A percentile compares a stretch with the other conserved stretches of the same genome.
These are phyloP conservation scores for Dromas ardeola DNA, from an alignment of 2,113 vertebrate genomes.

Conservation along the genomic window DNA sequence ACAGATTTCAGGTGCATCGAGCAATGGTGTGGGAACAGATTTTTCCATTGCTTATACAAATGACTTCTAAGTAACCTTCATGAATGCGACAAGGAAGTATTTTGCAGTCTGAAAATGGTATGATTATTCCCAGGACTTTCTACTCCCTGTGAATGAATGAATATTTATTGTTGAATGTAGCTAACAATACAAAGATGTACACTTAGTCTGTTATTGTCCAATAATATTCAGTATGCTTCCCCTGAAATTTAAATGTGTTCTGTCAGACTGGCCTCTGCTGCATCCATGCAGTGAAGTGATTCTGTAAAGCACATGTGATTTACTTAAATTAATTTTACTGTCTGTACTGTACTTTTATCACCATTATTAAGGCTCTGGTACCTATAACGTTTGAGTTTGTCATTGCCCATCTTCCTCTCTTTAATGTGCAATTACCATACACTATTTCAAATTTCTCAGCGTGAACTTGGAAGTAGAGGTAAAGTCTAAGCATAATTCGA, in stretches of 20 bases:
- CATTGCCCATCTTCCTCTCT: background rate
- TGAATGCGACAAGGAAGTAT: rapidly evolving
- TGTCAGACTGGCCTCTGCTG: background rate
- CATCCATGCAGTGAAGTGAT: background rate
- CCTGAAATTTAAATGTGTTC: background rate
- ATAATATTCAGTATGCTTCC: rapidly evolving
- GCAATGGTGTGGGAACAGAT: rapidly evolving
- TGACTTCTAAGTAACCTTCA: background rate
- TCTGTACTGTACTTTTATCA: background rate
- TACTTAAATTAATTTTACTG: background rate
- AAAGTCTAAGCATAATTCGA: background rate
- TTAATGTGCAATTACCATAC: background rate
- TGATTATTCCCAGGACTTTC: background rate
- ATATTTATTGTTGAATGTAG: background rate
- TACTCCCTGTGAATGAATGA: background rate
- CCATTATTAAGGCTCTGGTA: background rate
- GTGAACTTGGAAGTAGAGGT: background rate
- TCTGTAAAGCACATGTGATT: background rate
- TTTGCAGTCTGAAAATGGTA: background rate
- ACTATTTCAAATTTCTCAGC: background rate
- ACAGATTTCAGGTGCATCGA: too few species aligned
- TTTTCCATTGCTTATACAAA: background rate
- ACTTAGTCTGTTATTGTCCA: background rate
- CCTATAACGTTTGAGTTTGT: background rate
- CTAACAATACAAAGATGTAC: background rate